Conservation (phyloP, 2,113 vertebrate genomes). For the Phyllopteryx taeniolatus region DNA sequence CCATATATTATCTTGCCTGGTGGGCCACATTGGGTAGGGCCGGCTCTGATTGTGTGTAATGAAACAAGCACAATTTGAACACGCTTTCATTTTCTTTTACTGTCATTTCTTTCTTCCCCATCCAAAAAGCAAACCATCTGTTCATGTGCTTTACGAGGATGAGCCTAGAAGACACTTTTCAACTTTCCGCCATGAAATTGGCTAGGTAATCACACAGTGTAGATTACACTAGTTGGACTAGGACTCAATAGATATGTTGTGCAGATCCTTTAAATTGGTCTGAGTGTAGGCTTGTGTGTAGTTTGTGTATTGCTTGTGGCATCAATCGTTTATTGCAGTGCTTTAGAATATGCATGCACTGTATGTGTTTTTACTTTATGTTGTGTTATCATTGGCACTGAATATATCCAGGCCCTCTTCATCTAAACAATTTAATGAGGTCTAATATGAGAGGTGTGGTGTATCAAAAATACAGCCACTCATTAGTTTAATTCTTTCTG, state of each 20-base stretch:
- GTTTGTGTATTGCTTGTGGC: constrained; percentile 15
- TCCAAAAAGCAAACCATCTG: constrained; percentile 65
- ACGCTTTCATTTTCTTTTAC: background rate
- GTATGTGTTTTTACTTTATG: background rate
- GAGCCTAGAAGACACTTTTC: constrained; percentile 51
- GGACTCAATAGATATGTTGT: constrained; percentile 18
- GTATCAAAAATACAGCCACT: background rate
- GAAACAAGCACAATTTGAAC: background rate
- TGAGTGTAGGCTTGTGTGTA: constrained; percentile 14
- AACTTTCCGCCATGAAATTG: constrained; percentile 44
- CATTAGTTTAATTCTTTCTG: background rate
- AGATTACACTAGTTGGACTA: constrained; percentile 42
- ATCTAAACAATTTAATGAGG: background rate
- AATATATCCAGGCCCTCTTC: background rate
- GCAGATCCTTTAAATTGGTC: constrained; percentile 3
- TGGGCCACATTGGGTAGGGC: background rate
- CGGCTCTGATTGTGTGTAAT: background rate
- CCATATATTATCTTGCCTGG: background rate
- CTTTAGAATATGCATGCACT: constrained; percentile 19
- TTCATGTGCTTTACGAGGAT: constrained; percentile 62
- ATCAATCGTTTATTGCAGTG: constrained; percentile 5
- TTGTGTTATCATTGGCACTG: background rate
- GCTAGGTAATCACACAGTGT: constrained; percentile 58
- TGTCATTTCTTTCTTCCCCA: constrained; percentile 42
- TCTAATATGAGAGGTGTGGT: background rate